These are phyloP conservation scores for Listronotus bonariensis DNA, from an alignment of 1,140 invertebrate species.

Conservation along the genomic window DNA sequence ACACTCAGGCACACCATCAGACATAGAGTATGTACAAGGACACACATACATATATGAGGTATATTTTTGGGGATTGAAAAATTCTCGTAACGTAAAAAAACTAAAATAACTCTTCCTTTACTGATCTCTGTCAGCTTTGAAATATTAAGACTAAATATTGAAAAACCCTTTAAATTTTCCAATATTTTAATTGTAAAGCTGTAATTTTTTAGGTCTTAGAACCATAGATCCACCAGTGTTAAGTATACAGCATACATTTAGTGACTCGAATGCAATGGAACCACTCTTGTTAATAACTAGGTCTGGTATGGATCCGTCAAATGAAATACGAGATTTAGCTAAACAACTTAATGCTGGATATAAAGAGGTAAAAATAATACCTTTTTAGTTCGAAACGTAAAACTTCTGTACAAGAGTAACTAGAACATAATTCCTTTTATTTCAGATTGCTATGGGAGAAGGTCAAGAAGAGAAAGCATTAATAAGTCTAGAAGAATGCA, in stretches of 20 bases:
- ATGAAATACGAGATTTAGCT: constrained; percentile 73
- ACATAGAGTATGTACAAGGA: no score
- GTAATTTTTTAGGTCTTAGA: constrained; percentile 56
- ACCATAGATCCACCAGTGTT: constrained; percentile 67
- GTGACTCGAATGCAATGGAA: constrained; percentile 64
- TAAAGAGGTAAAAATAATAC: constrained; percentile 40
- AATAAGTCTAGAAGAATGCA: constrained; percentile 54
- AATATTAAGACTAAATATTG: no score
- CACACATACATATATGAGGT: no score
- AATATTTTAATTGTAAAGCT: background rate
- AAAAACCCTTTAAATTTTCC: no score
- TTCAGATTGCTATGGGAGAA: constrained; percentile 56
- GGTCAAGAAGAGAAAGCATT: constrained; percentile 67
- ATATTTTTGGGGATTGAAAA: no score
- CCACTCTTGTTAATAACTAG: constrained; percentile 78
- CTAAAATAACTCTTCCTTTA: no score
- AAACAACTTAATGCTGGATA: constrained; percentile 40
- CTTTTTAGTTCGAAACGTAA: no score
- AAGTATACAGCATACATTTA: constrained; percentile 64
- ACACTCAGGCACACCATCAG: no score
- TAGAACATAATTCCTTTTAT: constrained; percentile 37
- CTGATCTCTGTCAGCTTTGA: no score
- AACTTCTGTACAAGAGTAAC: no score
- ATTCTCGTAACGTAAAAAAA: no score
- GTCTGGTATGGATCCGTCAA: constrained; percentile 81